A percentile compares a stretch with the other conserved stretches of the same genome.
Conservation (phyloP, 1,140 invertebrate genomes). For the Drosophila burlai region DNA sequence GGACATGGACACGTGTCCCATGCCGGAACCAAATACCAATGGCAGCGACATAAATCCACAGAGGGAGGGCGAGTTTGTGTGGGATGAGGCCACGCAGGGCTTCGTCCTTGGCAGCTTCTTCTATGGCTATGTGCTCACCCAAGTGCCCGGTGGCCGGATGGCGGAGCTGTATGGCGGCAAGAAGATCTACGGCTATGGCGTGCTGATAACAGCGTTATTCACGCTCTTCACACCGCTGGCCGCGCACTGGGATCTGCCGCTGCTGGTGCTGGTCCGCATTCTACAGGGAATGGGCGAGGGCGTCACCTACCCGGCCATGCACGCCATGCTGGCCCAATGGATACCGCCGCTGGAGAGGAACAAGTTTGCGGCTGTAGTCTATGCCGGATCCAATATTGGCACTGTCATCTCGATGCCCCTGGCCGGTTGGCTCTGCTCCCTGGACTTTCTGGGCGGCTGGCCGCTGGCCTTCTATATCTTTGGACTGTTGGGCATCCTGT, state of each 20-base stretch:
- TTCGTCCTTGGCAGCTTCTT: slow-evolving; percentile 94
- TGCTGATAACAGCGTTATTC: slow-evolving; percentile 91
- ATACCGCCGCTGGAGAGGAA: slow-evolving; percentile 92
- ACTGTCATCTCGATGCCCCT: slow-evolving; percentile 91
- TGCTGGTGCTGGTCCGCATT: slow-evolving; percentile 92
- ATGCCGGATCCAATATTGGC: slow-evolving; percentile 90
- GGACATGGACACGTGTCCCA: slow-evolving; percentile 87
- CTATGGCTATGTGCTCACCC: slow-evolving; percentile 94
- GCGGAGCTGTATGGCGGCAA: slow-evolving; percentile 93
- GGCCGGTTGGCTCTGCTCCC: slow-evolving; percentile 90
- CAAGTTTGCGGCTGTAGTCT: slow-evolving; percentile 92
- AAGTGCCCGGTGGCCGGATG: slow-evolving; percentile 93
- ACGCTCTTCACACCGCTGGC: slow-evolving; percentile 91
- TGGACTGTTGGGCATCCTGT: slow-evolving; percentile 90
- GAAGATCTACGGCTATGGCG: slow-evolving; percentile 91
- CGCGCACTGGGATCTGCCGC: slow-evolving; percentile 89
- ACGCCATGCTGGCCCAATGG: slow-evolving; percentile 93
- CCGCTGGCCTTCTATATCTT: slow-evolving; percentile 93
- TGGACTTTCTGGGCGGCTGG: slow-evolving; percentile 90
- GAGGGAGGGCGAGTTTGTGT: slow-evolving; percentile 90
- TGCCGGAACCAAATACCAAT: slow-evolving; percentile 85
- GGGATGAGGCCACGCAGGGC: slow-evolving; percentile 92
- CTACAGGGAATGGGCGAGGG: slow-evolving; percentile 95
- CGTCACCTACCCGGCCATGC: slow-evolving; percentile 93
- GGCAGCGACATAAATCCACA: slow-evolving; percentile 80